Evolutionary conservation across 30 jellyfish, hydroid and myxozoan genomes (phyloP).

Genomic region (Calvadosia cruxmelitensis): DNA sequence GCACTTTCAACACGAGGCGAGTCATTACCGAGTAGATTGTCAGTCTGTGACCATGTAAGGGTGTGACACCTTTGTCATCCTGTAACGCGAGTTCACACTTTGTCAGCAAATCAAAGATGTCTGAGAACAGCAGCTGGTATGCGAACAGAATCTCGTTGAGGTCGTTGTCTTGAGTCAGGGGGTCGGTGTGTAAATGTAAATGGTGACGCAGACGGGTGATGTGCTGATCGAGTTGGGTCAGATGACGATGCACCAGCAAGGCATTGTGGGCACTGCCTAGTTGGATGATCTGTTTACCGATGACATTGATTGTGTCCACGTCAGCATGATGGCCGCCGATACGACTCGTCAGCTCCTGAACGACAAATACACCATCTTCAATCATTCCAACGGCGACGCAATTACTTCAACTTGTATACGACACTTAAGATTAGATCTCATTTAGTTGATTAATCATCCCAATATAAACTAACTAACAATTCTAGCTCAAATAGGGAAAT

Average conservation of each 20-base stretch:
- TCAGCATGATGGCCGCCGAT: conserved; percentile 81
- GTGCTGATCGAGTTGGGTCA: conserved; percentile 1
- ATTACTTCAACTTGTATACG: no score
- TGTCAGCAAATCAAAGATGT: conserved; percentile 67
- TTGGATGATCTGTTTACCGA: conserved; percentile 66
- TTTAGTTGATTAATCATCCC: no score
- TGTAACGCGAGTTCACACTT: no score
- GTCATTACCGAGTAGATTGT: no score
- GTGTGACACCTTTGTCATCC: no score
- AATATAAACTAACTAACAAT: no score
- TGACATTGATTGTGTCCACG: conserved; percentile 55
- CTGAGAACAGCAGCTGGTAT: conserved; percentile 58
- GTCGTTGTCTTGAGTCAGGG: conserved; percentile 9
- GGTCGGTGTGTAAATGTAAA: neutral
- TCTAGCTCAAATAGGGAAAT: no score
- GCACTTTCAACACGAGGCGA: no score
- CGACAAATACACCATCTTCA: neutral
- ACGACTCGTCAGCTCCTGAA: conserved; percentile 46
- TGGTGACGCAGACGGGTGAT: neutral
- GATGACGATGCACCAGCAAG: conserved; percentile 49
- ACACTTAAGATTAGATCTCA: no score
- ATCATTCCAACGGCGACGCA: no score
- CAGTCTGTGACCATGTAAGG: no score
- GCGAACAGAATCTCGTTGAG: conserved; percentile 34
- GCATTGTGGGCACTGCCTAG: conserved; percentile 31